phyloP scores from a whole-genome alignment of 2,113 vertebrate genomes.

The Lophochroa leadbeateri region DNA sequence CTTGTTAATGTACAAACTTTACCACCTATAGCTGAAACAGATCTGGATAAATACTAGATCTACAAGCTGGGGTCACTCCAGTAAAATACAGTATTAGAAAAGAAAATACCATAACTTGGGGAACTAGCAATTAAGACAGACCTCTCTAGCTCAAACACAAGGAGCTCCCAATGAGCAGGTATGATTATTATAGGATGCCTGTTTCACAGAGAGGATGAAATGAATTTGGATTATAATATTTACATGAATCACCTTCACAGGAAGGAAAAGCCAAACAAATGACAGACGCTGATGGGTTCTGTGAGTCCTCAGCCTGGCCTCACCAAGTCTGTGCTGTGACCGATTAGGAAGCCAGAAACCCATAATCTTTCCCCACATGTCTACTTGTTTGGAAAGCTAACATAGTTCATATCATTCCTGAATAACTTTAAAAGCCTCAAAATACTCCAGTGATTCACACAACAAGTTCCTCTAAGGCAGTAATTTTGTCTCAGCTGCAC shows the following conservation, averaged over 20 bases:
- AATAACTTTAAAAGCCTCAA: not conserved
- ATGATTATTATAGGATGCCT: not conserved
- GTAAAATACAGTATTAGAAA: not conserved
- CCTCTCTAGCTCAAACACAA: not conserved
- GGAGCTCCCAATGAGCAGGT: not conserved
- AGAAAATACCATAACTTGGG: not conserved
- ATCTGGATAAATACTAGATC: not conserved
- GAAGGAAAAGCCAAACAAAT: not conserved
- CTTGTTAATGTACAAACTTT: not conserved
- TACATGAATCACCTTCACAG: not conserved
- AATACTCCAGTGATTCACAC: not conserved
- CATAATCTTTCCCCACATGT: not conserved
- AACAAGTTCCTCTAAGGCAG: not conserved
- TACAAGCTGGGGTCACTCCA: not conserved
- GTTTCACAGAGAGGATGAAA: not conserved
- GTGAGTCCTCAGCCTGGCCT: not conserved
- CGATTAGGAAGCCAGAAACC: not conserved
- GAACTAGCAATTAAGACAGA: not conserved
- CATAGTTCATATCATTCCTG: not conserved
- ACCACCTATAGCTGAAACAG: not conserved
- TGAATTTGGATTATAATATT: not conserved
- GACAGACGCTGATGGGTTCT: fast-evolving
- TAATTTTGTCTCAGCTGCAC: not conserved
- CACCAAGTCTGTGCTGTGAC: not conserved
- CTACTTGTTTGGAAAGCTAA: not conserved